Conservation (phyloP, 2,888 invertebrate genomes). For the Oscheius sp. region DNA sequence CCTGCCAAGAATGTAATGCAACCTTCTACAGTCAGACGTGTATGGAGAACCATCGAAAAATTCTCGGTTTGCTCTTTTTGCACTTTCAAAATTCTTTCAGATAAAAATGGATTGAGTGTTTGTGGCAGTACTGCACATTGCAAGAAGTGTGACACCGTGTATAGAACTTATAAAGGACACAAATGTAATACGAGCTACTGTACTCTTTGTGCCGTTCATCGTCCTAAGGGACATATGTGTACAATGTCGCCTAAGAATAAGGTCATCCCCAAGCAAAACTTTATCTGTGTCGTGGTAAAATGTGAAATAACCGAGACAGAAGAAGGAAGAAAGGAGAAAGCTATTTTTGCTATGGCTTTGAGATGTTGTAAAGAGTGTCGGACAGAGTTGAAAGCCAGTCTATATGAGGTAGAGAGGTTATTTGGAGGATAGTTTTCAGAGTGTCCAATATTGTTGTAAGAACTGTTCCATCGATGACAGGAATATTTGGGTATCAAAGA, state of each 20-base stretch:
- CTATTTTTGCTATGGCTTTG: conserved; percentile 6
- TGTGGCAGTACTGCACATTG: conserved; percentile 24
- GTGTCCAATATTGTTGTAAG: background rate
- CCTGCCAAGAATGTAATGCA: conserved; percentile 17
- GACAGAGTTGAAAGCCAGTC: background rate
- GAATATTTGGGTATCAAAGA: background rate
- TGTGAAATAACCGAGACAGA: background rate
- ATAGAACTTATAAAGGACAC: conserved; percentile 5
- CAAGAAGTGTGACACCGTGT: background rate
- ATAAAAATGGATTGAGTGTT: too few relatives aligned
- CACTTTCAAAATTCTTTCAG: too few relatives aligned
- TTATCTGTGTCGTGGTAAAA: conserved; percentile 15
- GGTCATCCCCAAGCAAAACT: background rate
- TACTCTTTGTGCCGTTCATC: conserved; percentile 5
- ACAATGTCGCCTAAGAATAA: conserved; percentile 9
- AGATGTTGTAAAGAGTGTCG: conserved; percentile 4
- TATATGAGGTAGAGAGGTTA: background rate
- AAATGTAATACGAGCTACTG: conserved; percentile 18
- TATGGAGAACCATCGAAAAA: conserved; percentile 9
- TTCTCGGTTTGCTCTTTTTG: background rate
- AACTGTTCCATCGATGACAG: conserved; percentile 20
- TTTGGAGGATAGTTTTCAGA: background rate
- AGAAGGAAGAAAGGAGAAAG: background rate
- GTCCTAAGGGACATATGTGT: conserved; percentile 22
- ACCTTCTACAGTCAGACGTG: conserved; percentile 24